Conservation (phyloP, 2,888 invertebrate genomes). For the Dexiosoma caninum region DNA sequence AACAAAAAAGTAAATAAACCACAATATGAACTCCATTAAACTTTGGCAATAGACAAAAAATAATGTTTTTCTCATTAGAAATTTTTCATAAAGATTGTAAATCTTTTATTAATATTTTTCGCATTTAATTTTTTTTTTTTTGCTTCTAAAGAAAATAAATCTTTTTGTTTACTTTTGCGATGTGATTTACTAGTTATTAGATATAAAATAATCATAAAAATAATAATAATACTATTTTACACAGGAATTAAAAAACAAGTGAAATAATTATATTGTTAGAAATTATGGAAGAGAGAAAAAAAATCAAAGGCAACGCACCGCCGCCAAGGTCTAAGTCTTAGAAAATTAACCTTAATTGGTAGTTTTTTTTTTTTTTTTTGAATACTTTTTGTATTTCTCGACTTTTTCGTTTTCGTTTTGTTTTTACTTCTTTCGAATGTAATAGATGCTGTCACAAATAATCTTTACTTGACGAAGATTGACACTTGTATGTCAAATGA, state of each 20-base stretch:
- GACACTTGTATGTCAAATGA: conserved; percentile 58
- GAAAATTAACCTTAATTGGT: conserved; percentile 60
- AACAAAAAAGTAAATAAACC: conserved; percentile 18
- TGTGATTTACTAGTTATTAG: conserved; percentile 44
- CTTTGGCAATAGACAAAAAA: conserved; percentile 58
- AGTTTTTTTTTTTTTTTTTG: conserved; percentile 47
- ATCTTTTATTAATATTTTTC: conserved; percentile 54
- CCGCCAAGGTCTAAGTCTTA: neutral
- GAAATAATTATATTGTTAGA: neutral
- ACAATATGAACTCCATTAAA: conserved; percentile 73
- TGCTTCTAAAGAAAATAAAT: conserved; percentile 49
- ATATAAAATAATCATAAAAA: conserved; percentile 15
- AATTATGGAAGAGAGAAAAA: neutral
- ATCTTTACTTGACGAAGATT: conserved; percentile 54
- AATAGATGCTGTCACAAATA: conserved; percentile 54
- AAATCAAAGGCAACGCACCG: conserved; percentile 37
- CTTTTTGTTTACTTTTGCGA: conserved; percentile 19
- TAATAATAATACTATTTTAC: conserved; percentile 9
- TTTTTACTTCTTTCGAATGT: neutral
- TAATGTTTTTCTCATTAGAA: conserved; percentile 55
- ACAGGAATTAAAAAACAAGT: conserved; percentile 1
- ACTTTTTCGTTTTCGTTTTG: neutral
- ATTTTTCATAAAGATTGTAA: conserved; percentile 42
- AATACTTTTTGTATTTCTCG: conserved; percentile 7
- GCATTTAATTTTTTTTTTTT: neutral